phyloP scores from a whole-genome alignment of 2,888 invertebrate species.

The Napeogenes sylphis region DNA sequence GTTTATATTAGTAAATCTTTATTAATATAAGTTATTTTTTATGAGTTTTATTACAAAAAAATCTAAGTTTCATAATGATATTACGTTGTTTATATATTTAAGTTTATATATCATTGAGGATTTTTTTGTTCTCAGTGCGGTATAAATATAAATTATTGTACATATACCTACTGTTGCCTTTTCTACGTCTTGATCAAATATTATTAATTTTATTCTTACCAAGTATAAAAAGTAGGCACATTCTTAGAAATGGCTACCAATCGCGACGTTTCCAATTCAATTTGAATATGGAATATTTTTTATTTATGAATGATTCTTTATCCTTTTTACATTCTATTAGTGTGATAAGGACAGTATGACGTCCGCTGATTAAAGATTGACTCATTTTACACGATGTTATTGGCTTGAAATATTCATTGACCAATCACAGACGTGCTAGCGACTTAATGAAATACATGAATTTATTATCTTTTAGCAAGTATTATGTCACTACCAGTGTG shows the following conservation, averaged over 20 bases:
- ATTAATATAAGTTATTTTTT: too few species aligned
- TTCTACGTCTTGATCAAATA: too few species aligned
- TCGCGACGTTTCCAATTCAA: not conserved
- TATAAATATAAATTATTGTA: too few species aligned
- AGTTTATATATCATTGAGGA: too few species aligned
- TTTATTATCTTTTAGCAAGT: constrained; percentile 1
- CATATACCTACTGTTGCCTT: too few species aligned
- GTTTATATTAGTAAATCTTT: too few species aligned
- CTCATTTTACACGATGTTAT: constrained; percentile 2
- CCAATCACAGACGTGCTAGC: not conserved
- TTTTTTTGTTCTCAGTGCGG: too few species aligned
- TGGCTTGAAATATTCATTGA: constrained; percentile 7
- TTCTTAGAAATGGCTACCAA: constrained; percentile 3
- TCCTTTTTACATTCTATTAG: not conserved
- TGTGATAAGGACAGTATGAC: constrained; percentile 2
- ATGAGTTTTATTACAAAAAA: too few species aligned
- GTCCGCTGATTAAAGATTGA: constrained; percentile 6
- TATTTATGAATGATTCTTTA: not conserved
- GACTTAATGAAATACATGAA: constrained; percentile 7
- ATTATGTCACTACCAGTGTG: constrained; percentile 1
- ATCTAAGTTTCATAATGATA: too few species aligned
- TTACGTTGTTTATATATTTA: too few species aligned
- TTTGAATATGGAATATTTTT: constrained; percentile 5
- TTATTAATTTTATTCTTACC: too few species aligned
- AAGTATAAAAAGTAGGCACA: not conserved